phyloP scores from a whole-genome alignment of 2,113 vertebrate genomes.

The Corythoichthys intestinalis region DNA sequence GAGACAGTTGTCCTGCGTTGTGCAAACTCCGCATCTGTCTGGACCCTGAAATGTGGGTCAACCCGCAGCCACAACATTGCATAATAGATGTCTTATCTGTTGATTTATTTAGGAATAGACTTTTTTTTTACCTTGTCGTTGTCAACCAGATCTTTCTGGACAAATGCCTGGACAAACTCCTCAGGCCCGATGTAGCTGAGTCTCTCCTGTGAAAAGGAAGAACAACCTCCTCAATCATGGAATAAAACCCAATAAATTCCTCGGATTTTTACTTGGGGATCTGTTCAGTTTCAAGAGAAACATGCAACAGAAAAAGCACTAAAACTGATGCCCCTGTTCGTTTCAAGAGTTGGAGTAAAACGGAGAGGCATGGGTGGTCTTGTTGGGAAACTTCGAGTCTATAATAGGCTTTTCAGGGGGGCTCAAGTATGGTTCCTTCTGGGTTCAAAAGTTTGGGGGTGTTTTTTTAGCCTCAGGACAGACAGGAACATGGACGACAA shows the following conservation, averaged over 20 bases:
- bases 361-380: neutral
- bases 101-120: neutral
- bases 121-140: conserved; percentile 81
- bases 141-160: conserved; percentile 85
- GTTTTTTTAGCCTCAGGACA: neutral
- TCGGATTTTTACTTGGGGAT: neutral
- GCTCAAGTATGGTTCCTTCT: neutral
- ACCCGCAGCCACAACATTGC: neutral
- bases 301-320: neutral
- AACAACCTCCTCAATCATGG: neutral
- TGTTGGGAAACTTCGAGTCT: neutral
- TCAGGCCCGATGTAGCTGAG: conserved; percentile 93
- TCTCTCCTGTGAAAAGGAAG: conserved; percentile 76
- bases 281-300: neutral
- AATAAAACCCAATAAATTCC: neutral
- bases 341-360: neutral
- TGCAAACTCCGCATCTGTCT: conserved; percentile 30
- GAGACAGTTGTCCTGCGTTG: conserved; percentile 10
- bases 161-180: conserved; percentile 90
- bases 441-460: neutral
- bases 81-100: conserved; percentile 23
- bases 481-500: neutral
- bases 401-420: neutral
- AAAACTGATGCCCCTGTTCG: neutral
- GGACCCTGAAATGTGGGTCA: conserved; percentile 17